These are phyloP conservation scores for Australoheros scitulus DNA, from an alignment of 2,113 vertebrate genomes.

Conservation along the genomic window DNA sequence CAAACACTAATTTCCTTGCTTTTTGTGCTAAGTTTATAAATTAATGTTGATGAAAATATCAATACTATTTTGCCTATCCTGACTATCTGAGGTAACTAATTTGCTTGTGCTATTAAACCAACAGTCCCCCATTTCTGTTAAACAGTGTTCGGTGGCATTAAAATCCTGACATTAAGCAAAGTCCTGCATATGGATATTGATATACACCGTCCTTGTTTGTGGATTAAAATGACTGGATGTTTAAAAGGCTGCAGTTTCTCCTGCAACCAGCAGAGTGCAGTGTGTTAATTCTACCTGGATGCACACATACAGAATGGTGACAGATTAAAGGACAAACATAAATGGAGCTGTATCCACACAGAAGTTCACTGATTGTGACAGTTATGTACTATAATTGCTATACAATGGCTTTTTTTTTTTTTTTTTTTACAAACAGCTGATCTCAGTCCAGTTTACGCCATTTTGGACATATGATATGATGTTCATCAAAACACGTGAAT, in stretches of 20 bases:
- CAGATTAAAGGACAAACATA: background rate
- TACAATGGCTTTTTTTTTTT: background rate
- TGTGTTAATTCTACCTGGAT: background rate
- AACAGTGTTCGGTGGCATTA: too few relatives aligned
- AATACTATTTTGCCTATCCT: too few relatives aligned
- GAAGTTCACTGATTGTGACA: background rate
- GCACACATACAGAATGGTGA: background rate
- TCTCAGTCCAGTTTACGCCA: background rate
- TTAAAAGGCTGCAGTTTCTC: background rate
- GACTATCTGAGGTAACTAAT: background rate
- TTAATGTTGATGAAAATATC: background rate
- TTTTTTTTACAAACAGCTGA: background rate
- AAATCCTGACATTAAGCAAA: background rate
- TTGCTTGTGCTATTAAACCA: background rate
- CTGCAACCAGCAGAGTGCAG: constrained; percentile 58
- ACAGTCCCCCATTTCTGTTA: background rate
- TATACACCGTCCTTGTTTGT: background rate
- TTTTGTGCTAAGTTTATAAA: background rate
- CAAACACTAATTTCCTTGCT: too few relatives aligned
- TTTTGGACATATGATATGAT: background rate
- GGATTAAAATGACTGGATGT: background rate
- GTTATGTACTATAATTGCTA: background rate
- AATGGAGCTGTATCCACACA: background rate
- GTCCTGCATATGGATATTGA: background rate
- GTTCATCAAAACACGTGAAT: background rate